Evolutionary conservation across 2,113 vertebrate species (phyloP).

Genomic region (Gobius niger): DNA sequence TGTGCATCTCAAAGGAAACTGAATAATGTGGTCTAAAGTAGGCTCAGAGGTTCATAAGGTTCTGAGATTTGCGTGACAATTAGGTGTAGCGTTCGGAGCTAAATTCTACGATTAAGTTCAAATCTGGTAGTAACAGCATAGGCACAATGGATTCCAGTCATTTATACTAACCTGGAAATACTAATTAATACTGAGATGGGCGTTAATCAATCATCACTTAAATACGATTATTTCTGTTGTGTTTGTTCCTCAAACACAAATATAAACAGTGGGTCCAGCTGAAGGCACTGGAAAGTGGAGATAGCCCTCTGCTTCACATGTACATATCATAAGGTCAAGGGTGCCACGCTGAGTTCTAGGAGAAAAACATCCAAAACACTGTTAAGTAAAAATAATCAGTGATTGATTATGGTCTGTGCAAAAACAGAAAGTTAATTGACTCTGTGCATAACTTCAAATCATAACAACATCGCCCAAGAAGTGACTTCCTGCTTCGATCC

Average conservation of each 20-base stretch:
- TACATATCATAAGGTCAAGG: not conserved
- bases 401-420: not conserved
- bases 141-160: not conserved
- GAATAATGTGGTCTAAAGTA: not conserved
- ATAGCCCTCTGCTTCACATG: constrained; percentile 23
- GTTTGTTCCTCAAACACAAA: not conserved
- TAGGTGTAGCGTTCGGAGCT: not conserved
- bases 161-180: constrained; percentile 29
- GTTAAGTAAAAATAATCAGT: not conserved
- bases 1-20: not conserved
- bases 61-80: not conserved
- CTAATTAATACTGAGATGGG: constrained; percentile 2
- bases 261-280: not conserved
- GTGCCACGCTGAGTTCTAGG: constrained; percentile 47
- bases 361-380: constrained; percentile 10
- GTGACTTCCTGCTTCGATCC: no score
- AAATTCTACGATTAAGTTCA: not conserved
- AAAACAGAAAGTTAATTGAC: not conserved
- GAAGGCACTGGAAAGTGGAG: not conserved
- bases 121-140: not conserved
- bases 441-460: no score
- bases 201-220: not conserved
- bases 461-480: no score
- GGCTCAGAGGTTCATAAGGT: not conserved
- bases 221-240: not conserved